phyloP scores from a whole-genome alignment of 92 coral and sea anemone species.

The Phymanthus crucifer region DNA sequence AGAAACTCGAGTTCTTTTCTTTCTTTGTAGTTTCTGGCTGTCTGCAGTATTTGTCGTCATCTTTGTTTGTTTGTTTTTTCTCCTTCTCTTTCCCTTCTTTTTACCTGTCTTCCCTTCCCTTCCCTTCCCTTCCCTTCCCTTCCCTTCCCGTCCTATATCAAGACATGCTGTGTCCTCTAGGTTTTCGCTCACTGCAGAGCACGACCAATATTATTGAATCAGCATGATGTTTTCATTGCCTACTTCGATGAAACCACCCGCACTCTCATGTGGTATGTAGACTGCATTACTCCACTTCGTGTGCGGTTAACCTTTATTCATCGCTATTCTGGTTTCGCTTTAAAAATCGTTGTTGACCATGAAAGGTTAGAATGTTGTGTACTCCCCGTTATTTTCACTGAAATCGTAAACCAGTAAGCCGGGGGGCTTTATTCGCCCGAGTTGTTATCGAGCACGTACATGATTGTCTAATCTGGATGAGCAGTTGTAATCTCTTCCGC shows the following conservation, averaged over 20 bases:
- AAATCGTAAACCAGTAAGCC: not conserved
- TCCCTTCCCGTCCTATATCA: too few relatives aligned
- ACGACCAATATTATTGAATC: not conserved
- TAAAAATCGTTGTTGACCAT: not conserved
- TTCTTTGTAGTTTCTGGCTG: too few relatives aligned
- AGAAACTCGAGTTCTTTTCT: too few relatives aligned
- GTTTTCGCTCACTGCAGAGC: not conserved
- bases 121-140: too few relatives aligned
- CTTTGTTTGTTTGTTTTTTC: not conserved
- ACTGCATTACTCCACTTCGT: too few relatives aligned
- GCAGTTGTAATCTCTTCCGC: not conserved
- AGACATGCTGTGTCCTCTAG: not conserved
- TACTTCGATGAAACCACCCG: not conserved
- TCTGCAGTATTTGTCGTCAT: not conserved
- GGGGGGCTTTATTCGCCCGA: too few relatives aligned
- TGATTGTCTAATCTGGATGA: not conserved
- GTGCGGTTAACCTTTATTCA: too few relatives aligned
- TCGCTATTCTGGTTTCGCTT: not conserved
- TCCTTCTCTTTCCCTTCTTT: too few relatives aligned
- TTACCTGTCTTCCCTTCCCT: too few relatives aligned
- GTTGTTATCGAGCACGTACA: slow-evolving; percentile 3
- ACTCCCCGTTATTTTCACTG: not conserved
- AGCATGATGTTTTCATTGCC: not conserved
- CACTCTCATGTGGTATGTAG: not conserved
- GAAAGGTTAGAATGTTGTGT: not conserved